Evolutionary conservation across 2,113 vertebrate genomes (phyloP).

Genomic region (Channa maculata): DNA sequence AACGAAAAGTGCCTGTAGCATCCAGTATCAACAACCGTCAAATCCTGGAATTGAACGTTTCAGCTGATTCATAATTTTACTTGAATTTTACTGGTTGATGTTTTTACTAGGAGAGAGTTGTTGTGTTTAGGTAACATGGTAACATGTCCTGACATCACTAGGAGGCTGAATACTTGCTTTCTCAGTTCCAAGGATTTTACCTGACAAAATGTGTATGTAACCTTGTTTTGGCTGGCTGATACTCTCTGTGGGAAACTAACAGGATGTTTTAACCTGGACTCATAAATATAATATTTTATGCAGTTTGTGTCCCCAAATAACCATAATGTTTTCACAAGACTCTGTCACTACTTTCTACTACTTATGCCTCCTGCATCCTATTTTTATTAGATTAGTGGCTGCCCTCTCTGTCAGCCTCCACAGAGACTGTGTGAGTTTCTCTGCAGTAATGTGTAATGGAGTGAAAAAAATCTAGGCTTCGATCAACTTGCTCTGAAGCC

Average conservation of each 20-base stretch:
- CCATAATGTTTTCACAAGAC: slow-evolving; percentile 51
- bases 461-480: slow-evolving; percentile 22
- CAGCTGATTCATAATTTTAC: too few relatives aligned
- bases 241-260: neutral
- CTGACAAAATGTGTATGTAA: slow-evolving; percentile 7
- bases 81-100: too few relatives aligned
- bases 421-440: slow-evolving; percentile 38
- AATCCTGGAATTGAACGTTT: too few relatives aligned
- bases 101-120: too few relatives aligned
- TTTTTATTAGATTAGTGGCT: slow-evolving; percentile 56
- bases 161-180: too few relatives aligned
- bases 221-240: neutral
- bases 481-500: slow-evolving; percentile 38
- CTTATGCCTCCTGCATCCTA: slow-evolving; percentile 28
- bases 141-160: too few relatives aligned
- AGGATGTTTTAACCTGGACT: slow-evolving; percentile 1
- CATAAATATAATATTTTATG: slow-evolving; percentile 50
- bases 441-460: slow-evolving; percentile 29
- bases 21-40: neutral
- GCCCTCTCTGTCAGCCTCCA: slow-evolving; percentile 62
- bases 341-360: slow-evolving; percentile 41
- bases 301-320: slow-evolving; percentile 55
- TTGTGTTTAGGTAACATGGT: too few relatives aligned
- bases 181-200: neutral
- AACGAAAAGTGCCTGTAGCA: slow-evolving; percentile 1